Conservation (phyloP, 2,888 invertebrate genomes). For the Pocota personata region DNA sequence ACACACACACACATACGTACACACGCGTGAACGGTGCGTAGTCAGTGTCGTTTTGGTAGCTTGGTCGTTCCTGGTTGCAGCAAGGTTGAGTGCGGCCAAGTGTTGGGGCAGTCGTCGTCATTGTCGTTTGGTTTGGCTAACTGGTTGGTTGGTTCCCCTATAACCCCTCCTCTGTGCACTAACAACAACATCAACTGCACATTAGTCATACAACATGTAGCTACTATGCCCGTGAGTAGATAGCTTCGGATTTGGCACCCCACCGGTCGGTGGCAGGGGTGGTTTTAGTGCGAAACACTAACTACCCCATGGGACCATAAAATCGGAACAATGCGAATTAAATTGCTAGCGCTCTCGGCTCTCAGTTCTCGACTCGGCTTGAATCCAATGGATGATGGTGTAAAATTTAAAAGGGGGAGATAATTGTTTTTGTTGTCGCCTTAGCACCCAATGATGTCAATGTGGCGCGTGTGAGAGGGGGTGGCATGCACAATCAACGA, state of each 20-base stretch:
- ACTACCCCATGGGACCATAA: slow-evolving; percentile 57
- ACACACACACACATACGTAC: slow-evolving; percentile 23
- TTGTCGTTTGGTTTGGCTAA: slow-evolving; percentile 54
- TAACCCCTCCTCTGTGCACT: neutral
- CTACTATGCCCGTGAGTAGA: slow-evolving; percentile 8
- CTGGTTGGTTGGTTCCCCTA: slow-evolving; percentile 43
- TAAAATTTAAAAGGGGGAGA: slow-evolving; percentile 63
- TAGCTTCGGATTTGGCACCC: slow-evolving; percentile 35
- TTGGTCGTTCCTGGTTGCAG: slow-evolving; percentile 15
- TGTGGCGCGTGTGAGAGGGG: slow-evolving; percentile 59
- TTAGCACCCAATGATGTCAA: slow-evolving; percentile 74
- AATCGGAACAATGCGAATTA: slow-evolving; percentile 73
- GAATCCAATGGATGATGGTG: slow-evolving; percentile 42
- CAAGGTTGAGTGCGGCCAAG: slow-evolving; percentile 52
- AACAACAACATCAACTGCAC: slow-evolving; percentile 66
- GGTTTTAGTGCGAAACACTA: slow-evolving; percentile 42
- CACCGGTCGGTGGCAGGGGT: neutral
- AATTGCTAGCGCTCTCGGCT: slow-evolving; percentile 56
- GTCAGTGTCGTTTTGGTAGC: slow-evolving; percentile 1
- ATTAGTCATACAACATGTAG: slow-evolving; percentile 69
- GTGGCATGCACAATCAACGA: slow-evolving; percentile 34
- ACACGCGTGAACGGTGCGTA: slow-evolving; percentile 52
- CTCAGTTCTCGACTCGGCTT: slow-evolving; percentile 7
- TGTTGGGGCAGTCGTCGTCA: slow-evolving; percentile 48
- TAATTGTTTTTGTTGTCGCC: slow-evolving; percentile 75